Evolutionary conservation across 2,113 vertebrate genomes (phyloP), one percentile per base, ranked within the genome.

Genomic region (Scolopax mira): DNA sequence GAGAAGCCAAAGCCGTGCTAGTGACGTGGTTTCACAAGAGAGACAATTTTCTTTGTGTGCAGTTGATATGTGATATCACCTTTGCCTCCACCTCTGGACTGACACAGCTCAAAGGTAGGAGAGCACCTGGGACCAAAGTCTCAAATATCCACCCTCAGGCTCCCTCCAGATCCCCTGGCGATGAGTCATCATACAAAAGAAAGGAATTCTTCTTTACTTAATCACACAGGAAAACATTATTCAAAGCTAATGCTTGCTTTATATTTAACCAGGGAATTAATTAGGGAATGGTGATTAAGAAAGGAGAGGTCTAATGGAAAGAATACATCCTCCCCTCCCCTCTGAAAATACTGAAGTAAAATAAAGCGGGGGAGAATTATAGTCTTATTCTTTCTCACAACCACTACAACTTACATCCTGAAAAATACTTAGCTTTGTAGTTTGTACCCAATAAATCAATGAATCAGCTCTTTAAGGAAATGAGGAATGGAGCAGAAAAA

Each of bases 251-350:
- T 94, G 94, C 87, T 94, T 52, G 78, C 71, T 98, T 98, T 97
- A 97, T 97, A 97, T 97, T 97, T 98, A 98, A 98, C 97, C 91
- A 97, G 95, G 97, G 97, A 97, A 98, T 97, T 98, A 98, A 98
- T 97, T 98, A 97, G 75, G 70, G 87, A 85, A 97, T 74, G 94
- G 97, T 97, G 95, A 97, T 95, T 97, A 97, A 95, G 84, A 96
- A 97, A 96, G 89, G 85, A 95, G 60, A 92, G 89, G 79, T 79
- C 94, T 97, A 96, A 97, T 96, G 93, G 94, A 97, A 39, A 54
- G 62, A 96, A 85, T 74, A 90, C 64, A 66, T 82, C 93, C 91
- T 89, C 81, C 92, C 49, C 30, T 88, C 93, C 83, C 64, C 28
- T 94, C 94, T 94, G 78, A 97, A 97, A 77, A 90, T 58, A 54